Conservation (phyloP, 2,797 vertebrate species). For the Gallinago stenura region DNA sequence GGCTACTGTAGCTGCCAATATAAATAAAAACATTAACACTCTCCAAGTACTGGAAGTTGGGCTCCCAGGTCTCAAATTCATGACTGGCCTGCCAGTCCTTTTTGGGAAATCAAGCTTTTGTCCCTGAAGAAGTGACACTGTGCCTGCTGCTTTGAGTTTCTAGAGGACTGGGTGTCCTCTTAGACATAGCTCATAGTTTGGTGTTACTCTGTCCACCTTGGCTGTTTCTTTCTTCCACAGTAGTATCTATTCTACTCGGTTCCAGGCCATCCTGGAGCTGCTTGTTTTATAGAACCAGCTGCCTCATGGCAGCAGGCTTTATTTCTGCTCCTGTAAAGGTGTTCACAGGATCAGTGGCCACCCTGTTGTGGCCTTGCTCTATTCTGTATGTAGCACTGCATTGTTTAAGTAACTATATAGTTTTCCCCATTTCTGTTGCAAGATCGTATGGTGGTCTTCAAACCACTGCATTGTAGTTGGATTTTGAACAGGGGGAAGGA, state of each 20-base stretch:
- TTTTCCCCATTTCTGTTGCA: not conserved
- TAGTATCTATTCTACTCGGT: not conserved
- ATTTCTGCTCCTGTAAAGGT: not conserved
- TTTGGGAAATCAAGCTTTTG: not conserved
- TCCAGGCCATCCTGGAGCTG: not conserved
- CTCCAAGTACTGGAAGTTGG: not conserved
- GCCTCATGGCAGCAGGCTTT: not conserved
- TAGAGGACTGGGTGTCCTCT: not conserved
- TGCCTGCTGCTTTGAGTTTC: not conserved
- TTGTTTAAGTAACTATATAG: not conserved
- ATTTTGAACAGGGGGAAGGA: not conserved
- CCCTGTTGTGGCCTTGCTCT: not conserved
- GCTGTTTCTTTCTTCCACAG: not conserved
- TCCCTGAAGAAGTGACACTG: not conserved
- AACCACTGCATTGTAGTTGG: not conserved
- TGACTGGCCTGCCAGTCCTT: not conserved
- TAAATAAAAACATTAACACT: not conserved
- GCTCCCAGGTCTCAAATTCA: not conserved
- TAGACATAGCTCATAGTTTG: fast-evolving
- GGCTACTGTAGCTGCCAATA: not conserved
- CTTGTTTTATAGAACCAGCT: not conserved
- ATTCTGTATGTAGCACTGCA: not conserved
- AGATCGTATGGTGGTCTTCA: not conserved
- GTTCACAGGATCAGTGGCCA: not conserved
- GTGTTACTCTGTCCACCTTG: not conserved